Evolutionary conservation across 1,140 invertebrate genomes (phyloP).

Genomic region (Catajapyx aquilonaris): DNA sequence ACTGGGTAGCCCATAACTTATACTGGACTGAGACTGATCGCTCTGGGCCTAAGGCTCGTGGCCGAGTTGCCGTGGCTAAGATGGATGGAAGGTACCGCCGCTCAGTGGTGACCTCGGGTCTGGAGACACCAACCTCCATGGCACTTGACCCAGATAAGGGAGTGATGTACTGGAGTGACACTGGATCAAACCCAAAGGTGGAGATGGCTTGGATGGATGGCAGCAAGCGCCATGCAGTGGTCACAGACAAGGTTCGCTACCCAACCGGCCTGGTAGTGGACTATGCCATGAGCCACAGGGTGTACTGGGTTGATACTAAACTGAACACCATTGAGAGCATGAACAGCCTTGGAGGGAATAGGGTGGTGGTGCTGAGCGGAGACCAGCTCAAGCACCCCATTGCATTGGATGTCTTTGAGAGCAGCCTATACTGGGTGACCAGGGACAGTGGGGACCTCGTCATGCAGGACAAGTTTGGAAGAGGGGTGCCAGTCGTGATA

Average conservation of each 20-base stretch:
- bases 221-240: conserved; percentile 51
- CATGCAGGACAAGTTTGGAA: conserved; percentile 83
- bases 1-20: conserved; percentile 79
- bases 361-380: conserved; percentile 48
- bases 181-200: conserved; percentile 47
- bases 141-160: conserved; percentile 71
- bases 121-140: conserved; percentile 66
- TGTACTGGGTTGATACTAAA: conserved; percentile 94
- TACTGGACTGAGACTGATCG: conserved; percentile 83
- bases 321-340: conserved; percentile 81
- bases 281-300: conserved; percentile 61
- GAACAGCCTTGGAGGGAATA: conserved; percentile 54
- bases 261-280: conserved; percentile 80
- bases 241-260: conserved; percentile 54
- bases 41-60: conserved; percentile 30
- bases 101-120: conserved; percentile 34
- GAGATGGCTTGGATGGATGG: conserved; percentile 84
- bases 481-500: conserved; percentile 67
- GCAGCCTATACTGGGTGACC: conserved; percentile 70
- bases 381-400: conserved; percentile 40
- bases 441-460: conserved; percentile 61
- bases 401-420: conserved; percentile 83
- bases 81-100: conserved; percentile 73
- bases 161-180: conserved; percentile 74
- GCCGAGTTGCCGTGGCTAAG: conserved; percentile 65